Conservation (phyloP, 2,888 invertebrate genomes). For the Andrena praecox region DNA sequence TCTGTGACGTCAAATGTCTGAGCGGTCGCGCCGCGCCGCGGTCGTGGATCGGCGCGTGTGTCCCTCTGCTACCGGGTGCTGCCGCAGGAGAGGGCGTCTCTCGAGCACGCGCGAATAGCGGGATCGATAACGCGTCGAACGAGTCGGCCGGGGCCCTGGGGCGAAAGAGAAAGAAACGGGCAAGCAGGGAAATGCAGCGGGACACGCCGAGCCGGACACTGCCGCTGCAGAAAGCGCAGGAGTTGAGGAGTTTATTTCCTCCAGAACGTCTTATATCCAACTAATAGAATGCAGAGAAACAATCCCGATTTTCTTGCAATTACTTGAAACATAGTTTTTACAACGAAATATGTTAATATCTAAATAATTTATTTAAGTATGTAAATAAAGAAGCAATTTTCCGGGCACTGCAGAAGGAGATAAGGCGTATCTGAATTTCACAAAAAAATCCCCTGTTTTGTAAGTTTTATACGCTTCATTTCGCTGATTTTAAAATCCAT, state of each 20-base stretch:
- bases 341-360: no score
- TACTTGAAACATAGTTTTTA: no score
- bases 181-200: constrained; percentile 42
- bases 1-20: constrained; percentile 66
- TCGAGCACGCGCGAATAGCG: constrained; percentile 78
- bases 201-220: constrained; percentile 3
- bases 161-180: constrained; percentile 49
- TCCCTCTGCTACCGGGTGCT: constrained; percentile 24
- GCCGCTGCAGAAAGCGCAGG: background rate
- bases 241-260: background rate
- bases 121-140: constrained; percentile 78
- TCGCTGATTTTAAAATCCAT: no score
- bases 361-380: no score
- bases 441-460: no score
- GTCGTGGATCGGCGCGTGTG: constrained; percentile 66
- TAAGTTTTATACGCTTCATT: no score
- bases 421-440: no score
- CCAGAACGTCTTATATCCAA: no score
- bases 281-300: no score
- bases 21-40: constrained; percentile 11
- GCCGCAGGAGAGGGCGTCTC: constrained; percentile 64
- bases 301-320: no score
- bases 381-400: no score
- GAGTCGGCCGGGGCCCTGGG: constrained; percentile 47
- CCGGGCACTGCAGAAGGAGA: no score